Evolutionary conservation across 2,113 vertebrate genomes (phyloP).

Genomic region (Gopherus flavomarginatus): DNA sequence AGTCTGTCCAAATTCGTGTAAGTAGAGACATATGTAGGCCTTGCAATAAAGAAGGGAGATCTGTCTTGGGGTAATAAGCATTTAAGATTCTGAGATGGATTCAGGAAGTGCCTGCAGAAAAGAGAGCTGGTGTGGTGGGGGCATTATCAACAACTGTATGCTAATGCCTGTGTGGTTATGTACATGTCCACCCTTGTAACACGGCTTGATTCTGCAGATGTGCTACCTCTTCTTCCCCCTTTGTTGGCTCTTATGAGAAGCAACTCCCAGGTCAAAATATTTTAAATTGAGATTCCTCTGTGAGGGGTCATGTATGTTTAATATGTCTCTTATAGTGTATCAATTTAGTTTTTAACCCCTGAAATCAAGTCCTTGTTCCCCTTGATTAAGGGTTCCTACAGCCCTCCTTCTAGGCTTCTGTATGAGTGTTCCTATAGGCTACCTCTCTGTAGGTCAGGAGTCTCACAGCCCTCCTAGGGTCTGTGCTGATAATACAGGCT

Average conservation of each 20-base stretch:
- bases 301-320: background rate
- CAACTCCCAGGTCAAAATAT: background rate
- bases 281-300: background rate
- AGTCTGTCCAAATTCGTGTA: background rate
- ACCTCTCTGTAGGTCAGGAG: background rate
- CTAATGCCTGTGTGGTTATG: rapidly evolving
- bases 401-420: background rate
- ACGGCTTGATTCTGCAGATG: background rate
- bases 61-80: background rate
- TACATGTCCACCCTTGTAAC: background rate
- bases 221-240: background rate
- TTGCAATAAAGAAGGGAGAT: background rate
- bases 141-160: background rate
- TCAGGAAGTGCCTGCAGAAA: rapidly evolving
- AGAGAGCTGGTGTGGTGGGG: background rate
- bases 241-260: background rate
- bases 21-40: background rate
- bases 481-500: background rate
- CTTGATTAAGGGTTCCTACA: background rate
- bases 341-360: background rate
- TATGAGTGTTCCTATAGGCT: background rate
- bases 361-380: background rate
- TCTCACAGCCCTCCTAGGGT: background rate
- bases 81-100: background rate
- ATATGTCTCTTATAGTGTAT: background rate